Evolutionary conservation across 1,140 invertebrate genomes (phyloP).

Genomic region (Sitophilus oryzae): DNA sequence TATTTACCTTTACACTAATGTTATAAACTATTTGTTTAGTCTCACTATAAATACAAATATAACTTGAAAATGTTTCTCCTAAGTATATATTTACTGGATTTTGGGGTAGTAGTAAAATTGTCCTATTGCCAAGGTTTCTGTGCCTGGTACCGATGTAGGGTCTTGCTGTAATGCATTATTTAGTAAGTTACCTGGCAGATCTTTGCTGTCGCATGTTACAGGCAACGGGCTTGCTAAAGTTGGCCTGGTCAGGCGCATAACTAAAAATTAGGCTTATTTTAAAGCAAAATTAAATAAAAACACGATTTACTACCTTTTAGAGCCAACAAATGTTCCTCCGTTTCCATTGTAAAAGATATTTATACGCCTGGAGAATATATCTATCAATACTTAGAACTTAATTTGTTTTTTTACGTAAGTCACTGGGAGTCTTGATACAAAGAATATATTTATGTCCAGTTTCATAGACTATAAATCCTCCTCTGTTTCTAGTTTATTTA

Average conservation of each 20-base stretch:
- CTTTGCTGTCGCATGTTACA: conserved; percentile 74
- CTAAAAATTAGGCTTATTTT: conserved; percentile 47
- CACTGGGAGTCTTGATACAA: too few species aligned
- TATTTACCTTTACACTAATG: conserved; percentile 74
- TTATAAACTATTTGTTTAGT: conserved; percentile 75
- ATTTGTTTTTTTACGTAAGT: too few species aligned
- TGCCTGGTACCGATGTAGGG: conserved; percentile 66
- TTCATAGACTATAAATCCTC: too few species aligned
- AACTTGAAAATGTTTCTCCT: conserved; percentile 97
- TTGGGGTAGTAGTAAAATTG: conserved; percentile 90
- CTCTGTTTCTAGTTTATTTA: too few species aligned
- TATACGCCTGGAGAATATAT: too few species aligned
- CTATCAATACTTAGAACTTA: too few species aligned
- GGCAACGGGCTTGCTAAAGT: conserved; percentile 73
- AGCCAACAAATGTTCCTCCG: conserved; percentile 39
- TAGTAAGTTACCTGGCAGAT: conserved; percentile 74
- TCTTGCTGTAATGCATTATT: conserved; percentile 72
- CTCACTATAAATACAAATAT: conserved; percentile 95
- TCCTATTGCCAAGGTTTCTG: conserved; percentile 77
- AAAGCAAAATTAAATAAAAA: background rate
- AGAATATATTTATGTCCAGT: too few species aligned
- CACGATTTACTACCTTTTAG: conserved; percentile 38
- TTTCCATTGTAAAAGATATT: too few species aligned
- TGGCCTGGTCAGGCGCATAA: conserved; percentile 90
- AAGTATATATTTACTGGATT: conserved; percentile 82